Base-by-base conservation (phyloP, 2,113 vertebrate genomes). In the Ceuthmochares aereus region DNA sequence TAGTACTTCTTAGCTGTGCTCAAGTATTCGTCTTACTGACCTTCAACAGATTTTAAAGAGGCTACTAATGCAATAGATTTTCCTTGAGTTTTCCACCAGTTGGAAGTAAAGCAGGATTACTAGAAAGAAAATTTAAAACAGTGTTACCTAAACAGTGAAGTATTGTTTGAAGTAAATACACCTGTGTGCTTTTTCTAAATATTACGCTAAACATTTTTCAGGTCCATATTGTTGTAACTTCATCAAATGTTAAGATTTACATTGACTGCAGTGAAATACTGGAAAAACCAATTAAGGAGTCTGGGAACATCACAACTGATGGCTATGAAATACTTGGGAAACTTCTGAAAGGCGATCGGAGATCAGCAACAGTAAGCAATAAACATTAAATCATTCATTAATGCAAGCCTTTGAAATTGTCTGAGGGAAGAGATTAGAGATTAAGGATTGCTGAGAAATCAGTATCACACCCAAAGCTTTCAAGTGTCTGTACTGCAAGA, bases 291-390 rank as follows among this genome's bases (percentile, higher is more conserved):
- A 98, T 99, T 77, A 99, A 99, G 66, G 98, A 98, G 25, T 98
- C 99, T 76, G 99, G 99, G 64, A 99, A 99, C 96, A 99, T 99
- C 36, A 99, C 99, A 92, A 98, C 96, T 4, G 99, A 99, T 78
- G 99, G 99, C 60, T 99, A 99, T 97, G 99, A 99, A 98, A 98
- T 99, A 55, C 98, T 99, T 92, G 99, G 99, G 55, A 99, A 99
- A 93, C 98, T 99, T 95, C 97, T 98, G 95, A 99, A 98, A 96
- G 98, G 99, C 4, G 98, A 99, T 29, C 97, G 96, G 73, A 98
- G 94, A 97, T 99, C 99, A 21, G 99, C 99, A n/a, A 98, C 99
- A 32, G 99, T 99, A 97, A 99, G 99, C 95, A 64, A 92, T 42
- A 63, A 32, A 25, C 79, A 88, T 84, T 69, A 87, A 95, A 97